Base-by-base conservation (phyloP, 2,113 vertebrate genomes). In the Argyrosomus japonicus region DNA sequence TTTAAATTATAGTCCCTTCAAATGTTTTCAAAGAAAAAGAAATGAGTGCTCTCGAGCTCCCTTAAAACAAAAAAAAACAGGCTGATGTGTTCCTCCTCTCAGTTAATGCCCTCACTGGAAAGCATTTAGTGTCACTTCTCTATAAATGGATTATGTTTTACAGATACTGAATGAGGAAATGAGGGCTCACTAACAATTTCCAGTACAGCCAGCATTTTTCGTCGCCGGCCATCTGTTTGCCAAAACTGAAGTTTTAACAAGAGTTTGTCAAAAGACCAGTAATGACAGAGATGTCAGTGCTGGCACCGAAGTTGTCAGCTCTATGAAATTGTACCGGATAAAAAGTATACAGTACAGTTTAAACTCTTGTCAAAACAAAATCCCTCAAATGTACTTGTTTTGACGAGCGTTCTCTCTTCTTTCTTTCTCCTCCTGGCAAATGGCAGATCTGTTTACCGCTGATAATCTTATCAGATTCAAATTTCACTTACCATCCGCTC, bases 401-500 rank as follows among this genome's bases (percentile, higher is more conserved):
- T 75, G 65, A 76, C 36, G 45, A 47, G 21, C 68, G 21, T 23
- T 13, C 54, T 74, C 57, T 69, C 74, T 58, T 69, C 4, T 58
- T 72, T 54, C 65, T 67, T 75, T 60, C 65, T 67, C 75, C 70
- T 81, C 72, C 68, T 47, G 72, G 81, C 81, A 74, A 82, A 82
- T n/a, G 45, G 56, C 27, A 63, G 70, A 85, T 88, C 85, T 86
- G 84, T 83, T 92, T 77, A 67, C 83, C 13, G 78, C 80, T 74
- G 85, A 91, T 92, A 87, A 92, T 84, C 81, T 86, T 61, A 91
- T 91, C 83, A 88, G 63, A 86, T 90, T 86, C 68, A 75, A 25
- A 87, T 83, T 81, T 83, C 75, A 40, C 77, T 85, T 81, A 68
- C 84, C 81, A 63, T 51, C 73, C 77, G 50, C 64, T 83, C 82